These are phyloP conservation scores for Tachyglossus aculeatus DNA, from an alignment of 2,797 vertebrate species.

Conservation along the genomic window DNA sequence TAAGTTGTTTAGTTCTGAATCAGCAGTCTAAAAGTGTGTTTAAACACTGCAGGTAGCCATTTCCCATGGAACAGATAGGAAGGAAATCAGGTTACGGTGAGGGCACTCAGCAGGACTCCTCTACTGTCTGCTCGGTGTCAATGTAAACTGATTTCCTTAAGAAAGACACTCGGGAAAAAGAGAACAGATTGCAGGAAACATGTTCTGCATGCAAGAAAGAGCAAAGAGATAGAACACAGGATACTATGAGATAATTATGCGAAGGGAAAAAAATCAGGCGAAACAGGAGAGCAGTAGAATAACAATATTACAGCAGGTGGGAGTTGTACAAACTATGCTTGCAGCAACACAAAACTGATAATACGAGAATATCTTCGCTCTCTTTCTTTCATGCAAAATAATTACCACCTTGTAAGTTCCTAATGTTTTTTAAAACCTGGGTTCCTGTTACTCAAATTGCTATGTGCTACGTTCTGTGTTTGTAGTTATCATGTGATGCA, in stretches of 20 bases:
- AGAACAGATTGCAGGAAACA: conserved; percentile 84
- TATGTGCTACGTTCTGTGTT: conserved; percentile 50
- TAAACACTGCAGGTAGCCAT: conserved; percentile 78
- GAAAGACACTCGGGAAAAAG: conserved; percentile 79
- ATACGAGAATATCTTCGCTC: conserved; percentile 41
- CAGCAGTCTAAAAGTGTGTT: conserved; percentile 75
- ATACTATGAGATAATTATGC: conserved; percentile 81
- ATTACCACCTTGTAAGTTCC: conserved; percentile 54
- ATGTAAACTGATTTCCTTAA: conserved; percentile 82
- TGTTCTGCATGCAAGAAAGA: conserved; percentile 81
- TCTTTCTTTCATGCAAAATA: conserved; percentile 63
- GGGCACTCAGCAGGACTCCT: conserved; percentile 79
- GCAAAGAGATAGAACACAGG: conserved; percentile 66
- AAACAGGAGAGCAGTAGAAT: conserved; percentile 46
- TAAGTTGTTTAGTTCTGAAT: conserved; percentile 76
- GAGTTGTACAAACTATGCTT: conserved; percentile 42
- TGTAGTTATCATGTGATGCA: conserved; percentile 11
- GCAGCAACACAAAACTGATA: conserved; percentile 44
- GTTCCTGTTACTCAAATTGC: conserved; percentile 48
- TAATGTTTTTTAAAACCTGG: conserved; percentile 54
- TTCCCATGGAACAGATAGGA: conserved; percentile 81
- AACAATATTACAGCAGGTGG: conserved; percentile 51
- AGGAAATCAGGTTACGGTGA: conserved; percentile 82
- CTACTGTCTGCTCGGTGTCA: conserved; percentile 81
- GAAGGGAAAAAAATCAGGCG: conserved; percentile 20